Evolutionary conservation across 2,113 vertebrate species (phyloP).

Genomic region (Petrocephalus zakoni): DNA sequence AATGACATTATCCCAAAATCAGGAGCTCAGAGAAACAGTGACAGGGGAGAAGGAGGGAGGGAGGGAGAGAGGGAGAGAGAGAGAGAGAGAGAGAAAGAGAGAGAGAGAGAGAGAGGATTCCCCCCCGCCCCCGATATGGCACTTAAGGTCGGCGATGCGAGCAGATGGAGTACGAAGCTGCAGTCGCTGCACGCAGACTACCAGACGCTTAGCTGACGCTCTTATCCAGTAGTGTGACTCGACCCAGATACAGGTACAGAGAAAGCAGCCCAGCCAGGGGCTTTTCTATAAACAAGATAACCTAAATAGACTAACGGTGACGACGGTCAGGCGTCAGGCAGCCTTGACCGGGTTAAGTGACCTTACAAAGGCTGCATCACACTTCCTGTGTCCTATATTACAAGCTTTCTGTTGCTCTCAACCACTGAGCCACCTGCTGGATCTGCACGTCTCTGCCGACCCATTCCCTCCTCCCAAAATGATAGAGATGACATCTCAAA

Average conservation of each 20-base stretch:
- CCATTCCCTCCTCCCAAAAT: neutral
- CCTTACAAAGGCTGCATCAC: neutral
- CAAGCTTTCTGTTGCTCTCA: neutral
- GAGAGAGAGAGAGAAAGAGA: too few relatives aligned
- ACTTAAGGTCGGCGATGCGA: neutral
- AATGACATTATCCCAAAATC: neutral
- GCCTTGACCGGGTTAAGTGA: neutral
- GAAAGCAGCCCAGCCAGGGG: neutral
- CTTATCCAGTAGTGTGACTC: neutral
- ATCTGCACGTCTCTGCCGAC: neutral
- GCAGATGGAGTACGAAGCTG: neutral
- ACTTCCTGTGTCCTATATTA: neutral
- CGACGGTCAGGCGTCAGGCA: neutral
- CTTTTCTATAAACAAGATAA: neutral
- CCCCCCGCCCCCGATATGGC: neutral
- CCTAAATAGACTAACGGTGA: neutral
- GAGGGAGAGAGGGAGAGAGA: too few relatives aligned
- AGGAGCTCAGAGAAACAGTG: neutral
- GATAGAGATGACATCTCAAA: neutral
- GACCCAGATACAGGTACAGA: neutral
- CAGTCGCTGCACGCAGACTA: too few relatives aligned
- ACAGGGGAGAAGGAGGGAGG: too few relatives aligned
- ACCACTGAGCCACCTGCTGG: neutral
- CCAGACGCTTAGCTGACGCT: neutral
- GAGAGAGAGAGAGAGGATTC: neutral